Conservation (phyloP, 2,113 vertebrate species). For the Myanophis thanlyinensis region DNA sequence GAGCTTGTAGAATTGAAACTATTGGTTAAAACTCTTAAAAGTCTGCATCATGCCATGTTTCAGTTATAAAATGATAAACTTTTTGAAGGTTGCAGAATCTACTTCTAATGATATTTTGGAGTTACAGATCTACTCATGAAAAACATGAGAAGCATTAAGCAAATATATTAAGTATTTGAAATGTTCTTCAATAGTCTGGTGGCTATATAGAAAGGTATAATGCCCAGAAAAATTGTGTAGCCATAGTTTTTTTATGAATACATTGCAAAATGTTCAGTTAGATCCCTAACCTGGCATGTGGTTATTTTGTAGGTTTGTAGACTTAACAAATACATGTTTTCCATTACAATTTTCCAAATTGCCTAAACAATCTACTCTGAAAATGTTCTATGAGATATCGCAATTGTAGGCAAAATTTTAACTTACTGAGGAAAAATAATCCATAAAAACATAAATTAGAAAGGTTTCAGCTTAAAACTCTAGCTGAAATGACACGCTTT, state of each 20-base stretch:
- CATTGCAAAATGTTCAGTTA: background rate
- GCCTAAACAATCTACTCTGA: background rate
- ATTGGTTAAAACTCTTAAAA: background rate
- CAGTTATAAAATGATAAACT: background rate
- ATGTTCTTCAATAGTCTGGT: conserved; percentile 1
- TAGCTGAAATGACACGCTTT: background rate
- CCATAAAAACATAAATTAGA: background rate
- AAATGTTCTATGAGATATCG: conserved; percentile 6
- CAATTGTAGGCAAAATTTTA: background rate
- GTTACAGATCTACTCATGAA: rapidly evolving
- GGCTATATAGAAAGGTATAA: background rate
- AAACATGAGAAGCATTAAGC: background rate
- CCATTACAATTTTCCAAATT: background rate
- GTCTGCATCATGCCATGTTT: background rate
- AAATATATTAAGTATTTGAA: conserved; percentile 32
- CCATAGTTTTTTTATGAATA: background rate
- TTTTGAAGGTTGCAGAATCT: background rate
- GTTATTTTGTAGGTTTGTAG: background rate
- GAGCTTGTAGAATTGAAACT: background rate
- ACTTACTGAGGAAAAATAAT: conserved; percentile 13
- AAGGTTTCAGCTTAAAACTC: conserved; percentile 28
- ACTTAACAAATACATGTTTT: conserved; percentile 1
- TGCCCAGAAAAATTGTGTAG: conserved; percentile 2
- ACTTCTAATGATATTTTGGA: background rate
- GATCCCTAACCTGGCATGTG: conserved; percentile 3